Evolutionary conservation across 2,113 vertebrate species (phyloP), one percentile per base, ranked within the genome.

Genomic region (Bettongia penicillata): DNA sequence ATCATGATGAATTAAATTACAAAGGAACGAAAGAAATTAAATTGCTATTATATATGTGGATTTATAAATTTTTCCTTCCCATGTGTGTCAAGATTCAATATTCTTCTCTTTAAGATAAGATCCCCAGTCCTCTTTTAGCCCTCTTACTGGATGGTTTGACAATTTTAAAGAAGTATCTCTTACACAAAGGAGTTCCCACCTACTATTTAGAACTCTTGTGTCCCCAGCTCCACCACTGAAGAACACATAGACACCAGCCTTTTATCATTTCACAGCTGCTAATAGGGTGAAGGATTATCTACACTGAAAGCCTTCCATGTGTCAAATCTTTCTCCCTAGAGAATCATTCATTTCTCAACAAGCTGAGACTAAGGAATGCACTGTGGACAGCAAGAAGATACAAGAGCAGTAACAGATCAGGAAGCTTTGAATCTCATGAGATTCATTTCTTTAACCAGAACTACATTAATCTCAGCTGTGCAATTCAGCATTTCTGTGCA

Each of bases 191-290:
- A 95, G 55, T 0, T n/a, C 2, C 24, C 31, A 49, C 5, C 28
- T 77, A 12, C 24, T 92, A 47, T n/a, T 91, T 3, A 23, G 19
- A 26, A 52, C 1, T 48, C 48, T 3, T 49, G 1, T 53, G 0
- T 26, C 52, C 2, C 1, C 0, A 4, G 8, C 19, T 94, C 4
- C 43, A 51, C 25, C 24, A 91, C 25, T 55, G 26, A 91, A 57
- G 5, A 77, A 6, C 52, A 95, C 96, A 96, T 49, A 94, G 1
- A 93, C 1, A 0, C 24, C 91, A 0, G 0, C 0, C 1, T 95
- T 95, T 96, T 61, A 90, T 53, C 12, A 94, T 48, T 92, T 7
- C 24, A 96, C 91, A 97, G 55, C 19, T 53, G 0, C 51, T 97
- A 93, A 91, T 55, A 92, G 37, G 50, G 12, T 28, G 57, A 91